Evolutionary conservation across 2,113 vertebrate species (phyloP), one percentile per base, ranked within the genome.

Genomic region (Phaethornis superciliosus): DNA sequence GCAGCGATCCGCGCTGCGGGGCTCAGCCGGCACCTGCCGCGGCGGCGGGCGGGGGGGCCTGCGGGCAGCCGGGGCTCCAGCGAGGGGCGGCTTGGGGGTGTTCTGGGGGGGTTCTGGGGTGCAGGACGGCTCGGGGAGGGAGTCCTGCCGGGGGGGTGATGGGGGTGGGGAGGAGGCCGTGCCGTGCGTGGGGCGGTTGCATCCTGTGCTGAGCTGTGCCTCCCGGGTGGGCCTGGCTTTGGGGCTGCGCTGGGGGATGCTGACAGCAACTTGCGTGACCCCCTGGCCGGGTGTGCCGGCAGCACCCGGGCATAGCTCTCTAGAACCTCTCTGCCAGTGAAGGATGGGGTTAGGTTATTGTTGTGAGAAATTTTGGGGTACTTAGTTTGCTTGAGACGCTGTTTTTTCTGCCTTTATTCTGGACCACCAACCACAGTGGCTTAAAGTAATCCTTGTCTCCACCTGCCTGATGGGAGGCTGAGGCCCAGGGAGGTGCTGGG

Each of bases 361-460:
- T 4, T 37, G 47, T 6, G 13, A 40, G n/a, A 42, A 32, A 18
- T 63, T 54, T 46, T 26, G 20, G 69, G 28, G 42, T 24, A 33
- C 40, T 70, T 37, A 6, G 18, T 19, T 81, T 35, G 35, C 42
- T 22, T 95, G 7, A 46, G 67, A 4, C 1, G 0, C 32, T 35
- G 27, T 44, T 72, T 78, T 78, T 51, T 52, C n/a, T 68, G 16
- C 47, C 56, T 56, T 56, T 8, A 0, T 35, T 33, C 64, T 55
- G 68, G 33, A 59, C 52, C 65, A 0, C 0, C 8, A 49, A 37
- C 10, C 9, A 1, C 35, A 52, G 52, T 3, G 52, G 44, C 30
- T 67, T 12, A 60, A 22, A 35, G 35, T n/a, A 15, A 13, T 4
- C 33, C 52, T 33, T 17, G 23, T 55, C 10, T 32, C 28, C 56